Base-by-base conservation (phyloP, 2,113 vertebrate species). In the Phyllostomus discolor region DNA sequence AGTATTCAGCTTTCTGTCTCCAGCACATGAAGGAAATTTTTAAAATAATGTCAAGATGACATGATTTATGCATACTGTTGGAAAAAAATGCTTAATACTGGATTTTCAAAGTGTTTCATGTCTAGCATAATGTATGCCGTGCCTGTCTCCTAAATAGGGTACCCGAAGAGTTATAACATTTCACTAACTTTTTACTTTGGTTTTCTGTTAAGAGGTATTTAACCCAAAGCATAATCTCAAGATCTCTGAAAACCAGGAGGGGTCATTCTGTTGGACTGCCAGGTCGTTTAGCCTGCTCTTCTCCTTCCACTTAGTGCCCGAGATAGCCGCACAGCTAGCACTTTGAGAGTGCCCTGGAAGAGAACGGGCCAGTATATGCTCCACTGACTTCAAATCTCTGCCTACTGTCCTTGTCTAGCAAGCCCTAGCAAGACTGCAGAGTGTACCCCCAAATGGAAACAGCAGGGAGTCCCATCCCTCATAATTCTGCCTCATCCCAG, bases 171-270 rank as follows among this genome's bases (percentile, higher is more conserved):
- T 95, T 78, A 38, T 14, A 73, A 85, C 35, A 82, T 82, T 91
- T 84, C 24, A 38, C 33, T 82, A 93, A 43, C 28, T 78, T 96
- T 91, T 95, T 76, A 57, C 41, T 88, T 97, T 95, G 33, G 50
- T 78, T 90, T 94, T 81, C 73, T 94, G 14, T 66, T 48, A 91
- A 76, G 78, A 88, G n/a, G 4, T 50, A 11, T 94, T 93, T 90
- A 67, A 90, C 20, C 3, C 35, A 84, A 88, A 94, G n/a, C 35
- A 81, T 64, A 95, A 52, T 80, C 79, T 95, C 12, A 46, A 52
- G 83, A 72, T 46, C 50, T n/a, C 52, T 54, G 20, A 82, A 94
- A 81, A 82, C 41, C 31, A 81, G 76, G 15, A 66, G 41, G 26
- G 90, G 1, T 62, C 52, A n/a, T 95, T 96, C 41, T 94, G 26